These are phyloP conservation scores for Zygothrica quintamaculata DNA, from an alignment of 2,888 invertebrate genomes.

Conservation along the genomic window DNA sequence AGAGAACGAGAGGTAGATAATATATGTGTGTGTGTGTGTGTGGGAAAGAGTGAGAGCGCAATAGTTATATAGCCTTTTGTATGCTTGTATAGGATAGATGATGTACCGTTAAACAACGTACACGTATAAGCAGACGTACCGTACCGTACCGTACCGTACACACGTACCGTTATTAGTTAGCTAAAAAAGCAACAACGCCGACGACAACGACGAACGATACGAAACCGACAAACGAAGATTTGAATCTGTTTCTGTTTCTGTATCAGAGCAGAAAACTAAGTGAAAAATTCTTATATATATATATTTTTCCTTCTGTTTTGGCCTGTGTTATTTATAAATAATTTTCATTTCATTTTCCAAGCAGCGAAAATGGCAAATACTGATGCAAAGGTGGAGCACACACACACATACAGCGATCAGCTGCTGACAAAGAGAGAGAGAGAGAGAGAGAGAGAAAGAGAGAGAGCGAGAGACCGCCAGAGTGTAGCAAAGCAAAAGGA, in stretches of 20 bases:
- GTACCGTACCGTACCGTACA: too few relatives aligned
- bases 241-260: slow-evolving; percentile 81
- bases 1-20: slow-evolving; percentile 20
- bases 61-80: slow-evolving; percentile 3
- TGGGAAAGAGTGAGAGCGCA: slow-evolving; percentile 7
- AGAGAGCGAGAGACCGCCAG: slow-evolving; percentile 2
- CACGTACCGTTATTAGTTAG: slow-evolving; percentile 73
- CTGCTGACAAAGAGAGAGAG: slow-evolving; percentile 18
- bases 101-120: slow-evolving; percentile 2
- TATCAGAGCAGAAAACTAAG: slow-evolving; percentile 48
- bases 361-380: slow-evolving; percentile 53
- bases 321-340: slow-evolving; percentile 64
- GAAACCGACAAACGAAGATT: slow-evolving; percentile 84
- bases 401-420: too few relatives aligned
- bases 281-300: slow-evolving; percentile 2
- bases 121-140: not conserved
- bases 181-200: slow-evolving; percentile 41
- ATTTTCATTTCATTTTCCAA: slow-evolving; percentile 47
- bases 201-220: slow-evolving; percentile 54
- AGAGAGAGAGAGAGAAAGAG: not conserved
- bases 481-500: too few relatives aligned
- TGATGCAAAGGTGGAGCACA: slow-evolving; percentile 38
- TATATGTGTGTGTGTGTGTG: not conserved
- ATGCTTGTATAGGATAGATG: slow-evolving; percentile 42
- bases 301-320: slow-evolving; percentile 29